These are phyloP conservation scores for Eledona agricola DNA, from an alignment of 2,888 invertebrate species.

Conservation along the genomic window DNA sequence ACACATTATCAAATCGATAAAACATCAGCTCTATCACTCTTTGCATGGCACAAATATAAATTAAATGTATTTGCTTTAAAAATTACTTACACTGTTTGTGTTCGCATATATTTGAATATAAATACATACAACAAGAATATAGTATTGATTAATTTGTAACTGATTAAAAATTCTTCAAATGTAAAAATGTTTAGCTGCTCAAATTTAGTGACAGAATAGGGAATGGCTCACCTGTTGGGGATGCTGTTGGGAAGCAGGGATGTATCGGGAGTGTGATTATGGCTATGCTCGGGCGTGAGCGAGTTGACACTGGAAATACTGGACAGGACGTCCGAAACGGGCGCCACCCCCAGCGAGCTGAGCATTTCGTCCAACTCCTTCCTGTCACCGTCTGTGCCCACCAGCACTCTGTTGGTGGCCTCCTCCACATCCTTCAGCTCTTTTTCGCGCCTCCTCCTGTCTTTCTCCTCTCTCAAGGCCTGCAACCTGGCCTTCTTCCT, in stretches of 20 bases:
- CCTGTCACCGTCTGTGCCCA: slow-evolving; percentile 63
- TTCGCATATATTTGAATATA: no score
- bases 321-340: slow-evolving; percentile 85
- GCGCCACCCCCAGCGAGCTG: slow-evolving; percentile 85
- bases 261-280: slow-evolving; percentile 80
- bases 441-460: slow-evolving; percentile 83
- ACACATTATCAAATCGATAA: no score
- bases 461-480: slow-evolving; percentile 89
- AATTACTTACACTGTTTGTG: no score
- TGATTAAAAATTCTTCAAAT: no score
- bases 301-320: slow-evolving; percentile 85
- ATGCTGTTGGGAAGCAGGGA: slow-evolving; percentile 76
- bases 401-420: slow-evolving; percentile 66
- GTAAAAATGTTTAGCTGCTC: no score
- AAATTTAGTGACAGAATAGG: slow-evolving; percentile 3
- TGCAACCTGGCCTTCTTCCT: slow-evolving; percentile 91
- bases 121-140: no score
- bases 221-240: slow-evolving; percentile 62
- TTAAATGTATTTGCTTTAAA: no score
- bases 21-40: no score
- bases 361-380: slow-evolving; percentile 88
- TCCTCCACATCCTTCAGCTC: slow-evolving; percentile 87
- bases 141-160: no score
- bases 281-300: slow-evolving; percentile 80
- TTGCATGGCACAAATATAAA: no score